Base-by-base conservation (phyloP, 2,888 invertebrate species). In the Chaetogeoica ovagalla region DNA sequence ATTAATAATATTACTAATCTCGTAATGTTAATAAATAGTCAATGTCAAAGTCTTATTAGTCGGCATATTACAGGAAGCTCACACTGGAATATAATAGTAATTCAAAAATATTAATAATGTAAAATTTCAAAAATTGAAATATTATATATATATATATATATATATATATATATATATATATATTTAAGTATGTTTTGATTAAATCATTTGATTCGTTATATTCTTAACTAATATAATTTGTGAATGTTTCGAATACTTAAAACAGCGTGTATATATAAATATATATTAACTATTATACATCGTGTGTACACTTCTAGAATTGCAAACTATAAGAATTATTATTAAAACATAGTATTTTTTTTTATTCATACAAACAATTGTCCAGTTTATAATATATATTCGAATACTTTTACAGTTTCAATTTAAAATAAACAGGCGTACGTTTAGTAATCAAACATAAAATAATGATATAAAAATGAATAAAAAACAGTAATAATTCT, bases 1-100 rank as follows among this genome's bases (percentile, higher is more conserved):
- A 30, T 23, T 39, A 57, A 55, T 57, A 66, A 66, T 30, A 43
- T 57, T 57, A 65, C 19, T 55, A 43, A 55, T 17, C 21, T 57
- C 30, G 65, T 75, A 66, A 30, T 59, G 66, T 75, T 75, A 75
- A 66, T 66, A 75, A 57, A 57, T 75, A 66, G 21, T 19, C n/a
- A 75, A 66, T 21, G 5, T 66, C 9, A 23, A 69, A 77, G 76
- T 77, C 76, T 77, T 69, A 77, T 77, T 77, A 77, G 69, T 77
- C 37, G 52, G 60, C 17, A 60, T 48, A 48, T 52, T 48, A 60
- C n/a, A 76, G 52, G n/a, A 69, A 69, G 76, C 69, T 68, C 48
- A 77, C 37, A 37, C 76, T 77, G 76, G 69, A 77, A 77, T 69
- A 76, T 68, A 59, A 48, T 63, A 55, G 71, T 68, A 59, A 62